phyloP scores from a whole-genome alignment of 2,888 invertebrate species.

The Alsophila aescularia region DNA sequence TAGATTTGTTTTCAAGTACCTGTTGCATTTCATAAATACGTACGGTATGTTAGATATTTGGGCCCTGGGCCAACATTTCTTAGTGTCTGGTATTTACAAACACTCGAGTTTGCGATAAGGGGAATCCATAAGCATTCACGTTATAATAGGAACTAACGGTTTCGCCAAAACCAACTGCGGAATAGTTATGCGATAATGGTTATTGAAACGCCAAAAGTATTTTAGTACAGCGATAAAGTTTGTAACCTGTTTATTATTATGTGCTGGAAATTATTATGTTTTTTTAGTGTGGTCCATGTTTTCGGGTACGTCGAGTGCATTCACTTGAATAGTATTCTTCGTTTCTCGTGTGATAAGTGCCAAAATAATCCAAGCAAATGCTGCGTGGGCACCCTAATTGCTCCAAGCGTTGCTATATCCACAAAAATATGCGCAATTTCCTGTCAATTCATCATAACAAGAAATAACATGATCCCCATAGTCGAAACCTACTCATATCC shows the following conservation, averaged over 20 bases:
- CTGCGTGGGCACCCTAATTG: conserved; percentile 58
- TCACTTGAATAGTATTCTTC: conserved; percentile 45
- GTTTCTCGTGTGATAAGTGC: conserved; percentile 48
- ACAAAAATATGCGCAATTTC: conserved; percentile 57
- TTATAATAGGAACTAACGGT: not conserved
- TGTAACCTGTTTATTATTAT: conserved; percentile 15
- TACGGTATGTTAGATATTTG: conserved; percentile 8
- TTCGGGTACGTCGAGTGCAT: conserved; percentile 32
- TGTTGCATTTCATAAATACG: conserved; percentile 7
- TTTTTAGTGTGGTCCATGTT: conserved; percentile 16
- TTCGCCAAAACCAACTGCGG: conserved; percentile 7
- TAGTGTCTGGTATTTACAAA: conserved; percentile 11
- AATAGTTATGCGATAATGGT: conserved; percentile 11
- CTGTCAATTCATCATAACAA: conserved; percentile 45
- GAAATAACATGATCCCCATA: conserved; percentile 28
- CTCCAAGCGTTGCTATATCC: conserved; percentile 52
- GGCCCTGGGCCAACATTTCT: conserved; percentile 10
- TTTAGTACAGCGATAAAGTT: conserved; percentile 19
- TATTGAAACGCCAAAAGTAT: conserved; percentile 1
- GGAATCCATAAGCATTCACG: conserved; percentile 7
- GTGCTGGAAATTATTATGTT: conserved; percentile 13
- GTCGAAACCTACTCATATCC: conserved; percentile 36
- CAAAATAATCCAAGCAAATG: conserved; percentile 36
- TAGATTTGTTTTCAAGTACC: not conserved
- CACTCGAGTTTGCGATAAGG: conserved; percentile 12